Conservation (phyloP, 2,888 invertebrate genomes). For the Xestia ashworthii region DNA sequence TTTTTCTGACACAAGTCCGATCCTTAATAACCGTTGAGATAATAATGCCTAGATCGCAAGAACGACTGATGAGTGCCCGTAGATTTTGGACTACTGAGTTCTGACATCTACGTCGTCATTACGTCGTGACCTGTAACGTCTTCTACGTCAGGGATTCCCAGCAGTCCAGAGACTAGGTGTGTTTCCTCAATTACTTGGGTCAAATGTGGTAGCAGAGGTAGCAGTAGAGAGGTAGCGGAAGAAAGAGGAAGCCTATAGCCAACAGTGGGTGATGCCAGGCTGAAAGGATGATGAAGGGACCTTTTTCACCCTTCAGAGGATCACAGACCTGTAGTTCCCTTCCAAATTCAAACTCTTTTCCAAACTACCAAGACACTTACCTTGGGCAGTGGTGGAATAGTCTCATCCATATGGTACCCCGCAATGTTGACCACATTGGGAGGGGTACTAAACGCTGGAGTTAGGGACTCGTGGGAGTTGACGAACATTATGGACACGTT, state of each 20-base stretch:
- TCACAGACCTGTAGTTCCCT: not conserved
- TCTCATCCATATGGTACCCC: conserved; percentile 79
- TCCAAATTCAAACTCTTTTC: not conserved
- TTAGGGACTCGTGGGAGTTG: conserved; percentile 77
- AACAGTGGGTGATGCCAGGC: no score
- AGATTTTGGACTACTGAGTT: not conserved
- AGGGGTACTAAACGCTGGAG: conserved; percentile 70
- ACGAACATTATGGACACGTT: conserved; percentile 77
- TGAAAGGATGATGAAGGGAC: not conserved
- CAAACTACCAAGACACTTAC: conserved; percentile 58
- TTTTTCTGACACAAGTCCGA: not conserved
- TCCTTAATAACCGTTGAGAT: not conserved
- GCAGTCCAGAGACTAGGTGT: not conserved
- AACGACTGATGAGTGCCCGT: not conserved
- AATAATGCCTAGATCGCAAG: not conserved
- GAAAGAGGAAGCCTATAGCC: no score
- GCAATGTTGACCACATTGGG: conserved; percentile 79
- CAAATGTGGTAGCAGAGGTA: not conserved
- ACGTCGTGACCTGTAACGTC: not conserved
- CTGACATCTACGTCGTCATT: not conserved
- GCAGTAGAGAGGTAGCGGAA: no score
- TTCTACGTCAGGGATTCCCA: not conserved
- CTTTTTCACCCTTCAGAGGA: not conserved
- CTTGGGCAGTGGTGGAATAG: conserved; percentile 75
- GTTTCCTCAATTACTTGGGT: not conserved